Conservation (phyloP, 2,888 invertebrate genomes). For the Cephus pygmeus region DNA sequence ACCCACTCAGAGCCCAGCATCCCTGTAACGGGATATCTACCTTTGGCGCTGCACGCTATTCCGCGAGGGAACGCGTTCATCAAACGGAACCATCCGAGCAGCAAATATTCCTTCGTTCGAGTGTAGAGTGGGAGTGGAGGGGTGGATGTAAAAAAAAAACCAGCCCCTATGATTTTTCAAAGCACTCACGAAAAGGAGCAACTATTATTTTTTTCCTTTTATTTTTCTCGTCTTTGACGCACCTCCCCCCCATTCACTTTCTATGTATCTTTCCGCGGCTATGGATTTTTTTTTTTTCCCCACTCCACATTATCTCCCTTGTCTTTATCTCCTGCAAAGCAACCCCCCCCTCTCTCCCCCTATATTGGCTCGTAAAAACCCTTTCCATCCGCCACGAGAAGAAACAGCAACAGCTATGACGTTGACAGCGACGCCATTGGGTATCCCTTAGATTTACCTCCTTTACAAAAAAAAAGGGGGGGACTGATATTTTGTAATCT, state of each 20-base stretch:
- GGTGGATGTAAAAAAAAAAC: neutral
- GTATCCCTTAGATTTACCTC: neutral
- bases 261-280: no score
- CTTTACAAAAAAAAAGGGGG: neutral
- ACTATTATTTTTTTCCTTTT: constrained; percentile 1
- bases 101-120: constrained; percentile 40
- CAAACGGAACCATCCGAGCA: constrained; percentile 50
- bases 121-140: neutral
- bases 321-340: constrained; percentile 14
- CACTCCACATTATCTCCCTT: constrained; percentile 8
- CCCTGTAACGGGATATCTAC: neutral
- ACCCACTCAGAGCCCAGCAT: neutral
- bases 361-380: constrained; percentile 5
- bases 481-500: constrained; percentile 21
- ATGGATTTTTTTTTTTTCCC: no score
- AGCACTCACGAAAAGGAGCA: constrained; percentile 30
- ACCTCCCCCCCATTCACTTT: neutral
- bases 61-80: constrained; percentile 41
- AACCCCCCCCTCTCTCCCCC: neutral
- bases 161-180: constrained; percentile 44
- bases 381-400: neutral
- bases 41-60: neutral
- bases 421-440: neutral
- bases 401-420: neutral
- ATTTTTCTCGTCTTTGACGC: neutral